Evolutionary conservation across 2,113 vertebrate species (phyloP).

Genomic region (Oceanodroma tethys): DNA sequence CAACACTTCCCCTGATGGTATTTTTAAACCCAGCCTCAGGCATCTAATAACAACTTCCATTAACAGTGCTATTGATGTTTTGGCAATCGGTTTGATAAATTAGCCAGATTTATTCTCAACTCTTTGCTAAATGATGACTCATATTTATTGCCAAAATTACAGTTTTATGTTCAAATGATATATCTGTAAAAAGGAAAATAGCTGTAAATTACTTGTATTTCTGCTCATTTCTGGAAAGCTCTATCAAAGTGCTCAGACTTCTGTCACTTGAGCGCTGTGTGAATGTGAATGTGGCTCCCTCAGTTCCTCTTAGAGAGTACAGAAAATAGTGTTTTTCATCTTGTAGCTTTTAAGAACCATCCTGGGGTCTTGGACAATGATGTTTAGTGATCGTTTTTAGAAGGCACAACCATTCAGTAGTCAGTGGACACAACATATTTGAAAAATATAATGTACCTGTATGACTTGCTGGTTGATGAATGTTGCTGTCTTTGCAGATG

Average conservation of each 20-base stretch:
- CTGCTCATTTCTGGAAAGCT: not conserved
- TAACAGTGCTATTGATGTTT: not conserved
- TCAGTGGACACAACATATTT: conserved; percentile 11
- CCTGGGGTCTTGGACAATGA: not conserved
- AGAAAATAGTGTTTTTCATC: conserved; percentile 4
- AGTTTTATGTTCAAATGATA: not conserved
- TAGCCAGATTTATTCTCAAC: conserved; percentile 12
- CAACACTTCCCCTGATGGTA: not conserved
- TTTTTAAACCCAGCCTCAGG: not conserved
- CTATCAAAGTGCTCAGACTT: not conserved
- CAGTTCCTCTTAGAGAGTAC: not conserved
- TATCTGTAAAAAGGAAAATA: not conserved
- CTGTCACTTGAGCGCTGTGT: not conserved
- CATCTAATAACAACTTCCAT: conserved; percentile 21
- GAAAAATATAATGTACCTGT: conserved; percentile 14
- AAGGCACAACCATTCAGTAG: not conserved
- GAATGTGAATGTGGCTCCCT: not conserved
- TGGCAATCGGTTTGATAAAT: not conserved
- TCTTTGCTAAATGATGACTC: not conserved
- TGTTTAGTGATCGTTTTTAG: conserved; percentile 11
- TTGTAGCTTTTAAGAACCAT: not conserved
- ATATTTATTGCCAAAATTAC: conserved; percentile 22
- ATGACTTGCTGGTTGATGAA: conserved; percentile 29
- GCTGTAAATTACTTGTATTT: conserved; percentile 10
- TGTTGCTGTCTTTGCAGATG: conserved; percentile 39